Evolutionary conservation across 2,888 invertebrate species (phyloP), one percentile per base, ranked within the genome.

Genomic region (Ichneumoninae sp.): DNA sequence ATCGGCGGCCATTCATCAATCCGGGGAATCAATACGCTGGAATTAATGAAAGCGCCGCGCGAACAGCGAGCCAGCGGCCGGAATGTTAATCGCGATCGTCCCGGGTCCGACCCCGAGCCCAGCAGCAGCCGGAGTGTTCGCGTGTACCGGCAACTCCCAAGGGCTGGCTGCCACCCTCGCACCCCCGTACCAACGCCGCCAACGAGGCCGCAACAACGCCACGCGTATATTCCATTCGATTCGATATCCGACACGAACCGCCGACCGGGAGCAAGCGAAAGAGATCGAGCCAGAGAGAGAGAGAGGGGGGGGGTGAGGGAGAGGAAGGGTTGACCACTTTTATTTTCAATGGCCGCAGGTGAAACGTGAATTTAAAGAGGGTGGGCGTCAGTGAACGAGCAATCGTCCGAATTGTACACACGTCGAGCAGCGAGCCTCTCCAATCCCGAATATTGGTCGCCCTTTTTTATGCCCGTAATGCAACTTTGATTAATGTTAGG

Each of bases 1-100:
- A 93, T 94, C 93, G 93, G 92, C 91, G 92, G 93, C 94, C 94
- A 93, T 93, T 94, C 93, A 94, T 94, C 94, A 94, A 93, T 93
- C 93, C 91, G 88, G 89, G 91, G 93, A 94, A 94, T 94, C 94
- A 93, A 94, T 94, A 94, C 94, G 92, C 92, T 93, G 93, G 93
- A 94, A 94, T 94, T 94, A 93, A 93, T 93, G 94, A 94, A 94
- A 94, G 93, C 93, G 92, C 92, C 93, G 93, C 92, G 93, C 91
- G 93, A 93, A 93, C 93, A 92, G 92, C 92, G 92, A 92, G 93
- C 93, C 91, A 93, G 92, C 92, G 93, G 92, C 91, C 93, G 93
- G 93, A 93, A 94, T 94, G 93, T 93, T 94, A 94, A 94, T 94
- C 93, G 93, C 92, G 93, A 93, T 93, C 91, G 93, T 92, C 92